A percentile compares a stretch with the other conserved stretches of the same genome.
phyloP scores from a whole-genome alignment of 1,140 invertebrate species.

The Tetranychus urticae region DNA sequence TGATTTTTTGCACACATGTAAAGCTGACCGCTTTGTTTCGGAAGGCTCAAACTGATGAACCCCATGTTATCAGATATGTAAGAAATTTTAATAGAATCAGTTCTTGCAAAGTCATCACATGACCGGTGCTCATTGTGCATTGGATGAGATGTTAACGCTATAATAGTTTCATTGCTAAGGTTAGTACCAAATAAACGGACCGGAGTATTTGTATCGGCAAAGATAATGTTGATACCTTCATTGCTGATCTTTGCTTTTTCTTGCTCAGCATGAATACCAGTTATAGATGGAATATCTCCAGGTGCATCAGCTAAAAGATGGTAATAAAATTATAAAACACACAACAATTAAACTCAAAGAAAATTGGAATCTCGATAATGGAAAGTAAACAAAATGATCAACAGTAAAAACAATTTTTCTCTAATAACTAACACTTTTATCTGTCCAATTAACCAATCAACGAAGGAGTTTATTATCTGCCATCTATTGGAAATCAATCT shows the following conservation, averaged over 20 bases:
- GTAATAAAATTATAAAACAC: too few relatives aligned
- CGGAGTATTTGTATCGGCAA: background rate
- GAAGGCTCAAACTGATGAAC: background rate
- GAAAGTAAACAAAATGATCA: too few relatives aligned
- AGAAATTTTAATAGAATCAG: background rate
- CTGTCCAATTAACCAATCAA: too few relatives aligned
- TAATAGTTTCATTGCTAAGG: background rate
- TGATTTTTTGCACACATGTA: background rate
- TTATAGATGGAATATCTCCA: background rate
- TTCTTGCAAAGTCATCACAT: background rate
- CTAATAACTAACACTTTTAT: too few relatives aligned
- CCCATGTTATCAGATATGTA: background rate
- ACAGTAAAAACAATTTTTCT: too few relatives aligned
- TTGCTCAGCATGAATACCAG: background rate
- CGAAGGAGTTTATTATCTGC: too few relatives aligned
- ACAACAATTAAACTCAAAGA: too few relatives aligned
- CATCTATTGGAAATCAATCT: too few relatives aligned
- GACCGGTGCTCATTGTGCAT: background rate
- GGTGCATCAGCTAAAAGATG: too few relatives aligned
- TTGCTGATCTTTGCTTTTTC: background rate
- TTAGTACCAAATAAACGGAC: background rate
- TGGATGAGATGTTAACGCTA: background rate
- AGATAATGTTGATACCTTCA: background rate
- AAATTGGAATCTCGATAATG: too few relatives aligned
- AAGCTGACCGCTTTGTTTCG: background rate